Base-by-base conservation (phyloP, 2,797 vertebrate species). In the Oreochromis grahami region DNA sequence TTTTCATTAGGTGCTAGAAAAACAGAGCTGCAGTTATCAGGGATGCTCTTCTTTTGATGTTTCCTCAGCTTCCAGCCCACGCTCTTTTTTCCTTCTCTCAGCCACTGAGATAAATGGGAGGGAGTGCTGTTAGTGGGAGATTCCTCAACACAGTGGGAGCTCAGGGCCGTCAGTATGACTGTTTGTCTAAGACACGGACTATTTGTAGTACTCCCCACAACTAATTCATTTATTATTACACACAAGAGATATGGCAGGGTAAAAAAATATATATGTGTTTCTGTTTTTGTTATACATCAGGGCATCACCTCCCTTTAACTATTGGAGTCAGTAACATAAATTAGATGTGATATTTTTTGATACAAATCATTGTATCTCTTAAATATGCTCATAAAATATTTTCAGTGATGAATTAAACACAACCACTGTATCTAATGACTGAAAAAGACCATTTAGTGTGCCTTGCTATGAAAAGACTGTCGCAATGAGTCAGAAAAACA, bases 71-170 rank as follows among this genome's bases (percentile, higher is more conserved):
- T 89, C 87, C 89, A 79, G 87, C 76, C 53, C 29, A 82, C 52
- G 60, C 81, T 87, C 81, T 88, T 82, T 86, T 81, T 81, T 84
- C 86, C 79, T 86, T 84, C 89, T 89, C 86, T 91, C 84, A 85
- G 86, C 84, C 80, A 29, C 81, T 50, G 84, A 95, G 94, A 96
- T 95, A 94, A 94, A 95, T 94, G 91, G 89, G 87, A 90, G 95
- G 96, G 97, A 97, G 96, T 97, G 96, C 93, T 94, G 95, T 90
- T 95, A 93, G 92, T 93, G 90, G 92, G 92, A 95, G 95, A 96
- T 96, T 96, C 95, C 94, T 95, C 93, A 92, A 87, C 94, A 93
- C 94, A 88, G 94, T 96, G 95, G 95, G 96, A 95, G 95, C 94
- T 92, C 86, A 87, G 93, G 81, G 82, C 90, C 86, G 92, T 95